phyloP scores from a whole-genome alignment of 2,888 invertebrate genomes.

The Epicampocera succincta region DNA sequence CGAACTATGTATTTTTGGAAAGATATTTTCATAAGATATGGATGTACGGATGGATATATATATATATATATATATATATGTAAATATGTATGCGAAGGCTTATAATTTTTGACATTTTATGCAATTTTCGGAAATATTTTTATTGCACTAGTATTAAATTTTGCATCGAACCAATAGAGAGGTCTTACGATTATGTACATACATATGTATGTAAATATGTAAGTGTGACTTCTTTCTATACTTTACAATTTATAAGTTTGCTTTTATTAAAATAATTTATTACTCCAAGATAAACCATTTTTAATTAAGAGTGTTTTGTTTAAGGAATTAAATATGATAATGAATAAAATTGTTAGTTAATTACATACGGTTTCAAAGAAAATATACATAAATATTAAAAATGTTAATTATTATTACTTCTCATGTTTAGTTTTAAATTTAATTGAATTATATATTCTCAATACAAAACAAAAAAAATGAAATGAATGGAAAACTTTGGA shows the following conservation, averaged over 20 bases:
- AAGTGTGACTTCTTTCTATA: not conserved
- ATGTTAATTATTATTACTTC: conserved; percentile 15
- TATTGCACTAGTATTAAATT: too few relatives aligned
- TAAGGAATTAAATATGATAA: conserved; percentile 19
- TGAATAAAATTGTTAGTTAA: conserved; percentile 15
- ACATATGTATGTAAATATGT: too few relatives aligned
- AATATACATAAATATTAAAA: conserved; percentile 43
- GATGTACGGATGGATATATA: too few relatives aligned
- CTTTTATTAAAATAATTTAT: conserved; percentile 11
- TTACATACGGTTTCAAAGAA: conserved; percentile 36
- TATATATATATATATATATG: too few relatives aligned
- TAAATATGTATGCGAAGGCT: too few relatives aligned
- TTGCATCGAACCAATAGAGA: not conserved
- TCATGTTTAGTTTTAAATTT: not conserved
- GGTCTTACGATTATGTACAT: not conserved
- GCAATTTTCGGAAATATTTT: too few relatives aligned
- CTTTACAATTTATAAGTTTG: not conserved
- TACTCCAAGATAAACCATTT: conserved; percentile 8
- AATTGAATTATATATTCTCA: conserved; percentile 11
- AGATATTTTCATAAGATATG: too few relatives aligned
- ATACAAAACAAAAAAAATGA: conserved; percentile 3
- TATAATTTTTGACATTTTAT: too few relatives aligned
- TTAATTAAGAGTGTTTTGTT: conserved; percentile 4
- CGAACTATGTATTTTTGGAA: too few relatives aligned
- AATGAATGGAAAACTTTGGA: conserved; percentile 29